A percentile compares a stretch with the other conserved stretches of the same genome.
phyloP scores from a whole-genome alignment of 37 sponge, comb jelly and placozoan species.

The Theonella swinhoei region DNA sequence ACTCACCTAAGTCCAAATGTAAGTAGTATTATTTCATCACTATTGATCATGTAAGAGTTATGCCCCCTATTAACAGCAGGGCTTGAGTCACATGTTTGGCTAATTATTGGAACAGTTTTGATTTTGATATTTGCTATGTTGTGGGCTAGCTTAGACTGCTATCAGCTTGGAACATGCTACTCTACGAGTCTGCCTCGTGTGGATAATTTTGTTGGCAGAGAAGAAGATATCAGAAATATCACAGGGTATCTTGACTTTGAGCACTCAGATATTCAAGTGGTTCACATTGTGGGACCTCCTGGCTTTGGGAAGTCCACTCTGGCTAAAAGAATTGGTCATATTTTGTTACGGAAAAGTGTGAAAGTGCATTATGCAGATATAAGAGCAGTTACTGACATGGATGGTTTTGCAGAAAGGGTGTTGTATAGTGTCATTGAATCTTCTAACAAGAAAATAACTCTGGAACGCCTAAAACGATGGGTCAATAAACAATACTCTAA shows the following conservation, averaged over 20 bases:
- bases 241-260: not conserved
- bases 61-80: no score
- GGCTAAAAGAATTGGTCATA: constrained; percentile 13
- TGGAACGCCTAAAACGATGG: not conserved
- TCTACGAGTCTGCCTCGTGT: not conserved
- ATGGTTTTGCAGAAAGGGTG: not conserved
- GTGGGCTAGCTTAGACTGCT: not conserved
- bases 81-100: no score
- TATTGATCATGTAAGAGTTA: no score
- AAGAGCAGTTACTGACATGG: not conserved
- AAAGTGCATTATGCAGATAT: constrained; percentile 21
- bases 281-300: constrained; percentile 33
- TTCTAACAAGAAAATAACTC: not conserved
- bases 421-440: not conserved
- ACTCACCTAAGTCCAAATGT: no score
- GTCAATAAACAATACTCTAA: not conserved
- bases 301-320: constrained; percentile 39
- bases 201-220: constrained; percentile 19
- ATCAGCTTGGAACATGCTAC: not conserved
- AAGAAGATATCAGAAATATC: not conserved
- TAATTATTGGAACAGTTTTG: no score
- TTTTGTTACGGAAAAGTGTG: not conserved
- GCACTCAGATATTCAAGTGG: not conserved
- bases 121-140: not conserved
- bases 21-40: no score